Evolutionary conservation across 1,140 invertebrate genomes (phyloP).

Genomic region (Gonioctena quinquepunctata): DNA sequence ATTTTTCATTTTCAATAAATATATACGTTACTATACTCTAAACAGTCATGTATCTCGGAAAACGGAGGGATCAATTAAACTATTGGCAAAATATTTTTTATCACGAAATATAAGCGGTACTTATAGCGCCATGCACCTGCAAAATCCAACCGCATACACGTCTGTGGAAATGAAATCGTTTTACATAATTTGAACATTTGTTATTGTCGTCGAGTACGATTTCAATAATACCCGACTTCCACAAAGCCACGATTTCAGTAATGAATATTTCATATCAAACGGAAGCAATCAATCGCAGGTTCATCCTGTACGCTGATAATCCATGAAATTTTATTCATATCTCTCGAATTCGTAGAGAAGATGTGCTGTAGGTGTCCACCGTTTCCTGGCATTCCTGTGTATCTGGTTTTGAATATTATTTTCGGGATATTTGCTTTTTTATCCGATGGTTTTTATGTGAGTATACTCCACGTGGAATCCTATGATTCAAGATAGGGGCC

Average conservation of each 20-base stretch:
- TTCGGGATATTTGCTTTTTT: neutral
- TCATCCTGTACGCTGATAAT: neutral
- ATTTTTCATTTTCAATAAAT: too few relatives aligned
- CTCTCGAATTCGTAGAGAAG: slow-evolving; percentile 1
- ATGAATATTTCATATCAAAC: neutral
- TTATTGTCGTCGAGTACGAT: neutral
- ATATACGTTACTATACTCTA: too few relatives aligned
- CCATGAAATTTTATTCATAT: neutral
- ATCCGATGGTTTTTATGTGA: neutral
- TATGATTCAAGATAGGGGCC: neutral
- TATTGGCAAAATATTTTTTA: too few relatives aligned
- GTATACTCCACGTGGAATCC: too few relatives aligned
- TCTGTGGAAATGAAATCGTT: neutral
- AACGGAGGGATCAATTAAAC: too few relatives aligned
- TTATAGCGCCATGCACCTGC: too few relatives aligned
- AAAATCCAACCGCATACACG: too few relatives aligned
- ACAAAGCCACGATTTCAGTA: neutral
- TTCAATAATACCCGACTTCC: neutral
- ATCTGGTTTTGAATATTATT: neutral
- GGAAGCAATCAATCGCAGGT: neutral
- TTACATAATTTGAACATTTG: neutral
- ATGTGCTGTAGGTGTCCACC: slow-evolving; percentile 27
- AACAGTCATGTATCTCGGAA: too few relatives aligned
- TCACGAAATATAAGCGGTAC: too few relatives aligned
- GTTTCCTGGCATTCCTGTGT: neutral